A percentile compares a stretch with the other conserved stretches of the same genome.
Conservation (phyloP, 2,113 vertebrate species). For the Archocentrus centrarchus region DNA sequence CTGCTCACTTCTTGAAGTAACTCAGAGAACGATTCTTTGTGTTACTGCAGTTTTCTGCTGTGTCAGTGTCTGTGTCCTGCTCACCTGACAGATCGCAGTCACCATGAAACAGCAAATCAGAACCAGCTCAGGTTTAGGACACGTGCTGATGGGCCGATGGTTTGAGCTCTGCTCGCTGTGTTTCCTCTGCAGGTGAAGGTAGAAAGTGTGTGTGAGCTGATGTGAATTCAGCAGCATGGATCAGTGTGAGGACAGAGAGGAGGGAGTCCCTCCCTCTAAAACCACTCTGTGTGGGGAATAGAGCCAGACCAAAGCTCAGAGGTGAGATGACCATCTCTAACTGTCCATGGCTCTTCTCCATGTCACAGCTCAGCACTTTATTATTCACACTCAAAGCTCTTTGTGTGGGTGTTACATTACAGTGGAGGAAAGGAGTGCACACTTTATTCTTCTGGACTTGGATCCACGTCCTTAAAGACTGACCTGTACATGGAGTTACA, state of each 20-base stretch:
- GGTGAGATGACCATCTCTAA: not conserved
- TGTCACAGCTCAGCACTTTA: not conserved
- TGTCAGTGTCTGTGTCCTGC: not conserved
- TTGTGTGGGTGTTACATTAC: accelerated
- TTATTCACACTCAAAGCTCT: not conserved
- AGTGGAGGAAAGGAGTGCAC: not conserved
- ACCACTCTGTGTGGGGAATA: too few species aligned
- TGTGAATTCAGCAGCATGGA: too few species aligned
- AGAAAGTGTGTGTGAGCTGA: too few species aligned
- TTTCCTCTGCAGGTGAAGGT: too few species aligned
- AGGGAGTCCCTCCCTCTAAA: too few species aligned
- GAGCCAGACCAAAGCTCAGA: too few species aligned
- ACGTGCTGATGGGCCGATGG: too few species aligned
- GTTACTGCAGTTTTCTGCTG: not conserved
- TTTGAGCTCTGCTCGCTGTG: too few species aligned
- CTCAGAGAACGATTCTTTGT: not conserved
- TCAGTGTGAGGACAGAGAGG: too few species aligned
- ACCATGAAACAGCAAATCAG: too few species aligned
- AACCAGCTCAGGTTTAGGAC: too few species aligned
- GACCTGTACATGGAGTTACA: not conserved
- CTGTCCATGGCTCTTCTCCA: not conserved
- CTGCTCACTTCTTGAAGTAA: not conserved
- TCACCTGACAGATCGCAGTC: not conserved
- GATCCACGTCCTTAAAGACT: not conserved
- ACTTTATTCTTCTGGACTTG: not conserved